Evolutionary conservation across 1,140 invertebrate genomes (phyloP).

Genomic region (Drosophila hydei): DNA sequence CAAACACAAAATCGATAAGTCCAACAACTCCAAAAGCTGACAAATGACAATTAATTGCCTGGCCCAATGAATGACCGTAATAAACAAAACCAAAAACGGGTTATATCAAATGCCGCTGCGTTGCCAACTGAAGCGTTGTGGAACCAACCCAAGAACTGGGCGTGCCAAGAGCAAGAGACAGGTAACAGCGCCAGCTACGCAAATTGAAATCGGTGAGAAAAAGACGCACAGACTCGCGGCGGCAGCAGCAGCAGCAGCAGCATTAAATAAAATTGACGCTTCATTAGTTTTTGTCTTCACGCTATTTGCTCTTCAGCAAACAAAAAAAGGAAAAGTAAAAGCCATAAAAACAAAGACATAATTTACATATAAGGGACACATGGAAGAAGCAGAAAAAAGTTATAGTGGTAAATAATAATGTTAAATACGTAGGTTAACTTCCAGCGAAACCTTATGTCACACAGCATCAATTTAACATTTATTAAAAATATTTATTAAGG

Average conservation of each 20-base stretch:
- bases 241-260: background rate
- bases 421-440: too few species aligned
- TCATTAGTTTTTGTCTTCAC: slow-evolving; percentile 64
- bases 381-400: too few species aligned
- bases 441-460: background rate
- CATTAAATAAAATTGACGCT: slow-evolving; percentile 54
- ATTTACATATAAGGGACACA: background rate
- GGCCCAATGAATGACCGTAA: slow-evolving; percentile 57
- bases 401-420: too few species aligned
- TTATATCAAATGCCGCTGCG: slow-evolving; percentile 50
- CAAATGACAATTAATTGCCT: slow-evolving; percentile 78
- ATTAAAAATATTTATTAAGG: too few species aligned
- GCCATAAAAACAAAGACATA: slow-evolving; percentile 15
- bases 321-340: slow-evolving; percentile 17
- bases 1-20: background rate
- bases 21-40: slow-evolving; percentile 52
- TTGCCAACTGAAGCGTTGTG: slow-evolving; percentile 41
- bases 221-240: slow-evolving; percentile 32
- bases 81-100: slow-evolving; percentile 44
- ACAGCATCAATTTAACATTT: too few species aligned
- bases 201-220: slow-evolving; percentile 78
- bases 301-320: slow-evolving; percentile 49
- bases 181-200: slow-evolving; percentile 44
- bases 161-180: slow-evolving; percentile 50
- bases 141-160: slow-evolving; percentile 47